Percentiles rank a stretch among this genome's conserved stretches.
These are phyloP conservation scores for Rhagophthalmus giganteus DNA, from an alignment of 2,888 invertebrate species.

Conservation along the genomic window DNA sequence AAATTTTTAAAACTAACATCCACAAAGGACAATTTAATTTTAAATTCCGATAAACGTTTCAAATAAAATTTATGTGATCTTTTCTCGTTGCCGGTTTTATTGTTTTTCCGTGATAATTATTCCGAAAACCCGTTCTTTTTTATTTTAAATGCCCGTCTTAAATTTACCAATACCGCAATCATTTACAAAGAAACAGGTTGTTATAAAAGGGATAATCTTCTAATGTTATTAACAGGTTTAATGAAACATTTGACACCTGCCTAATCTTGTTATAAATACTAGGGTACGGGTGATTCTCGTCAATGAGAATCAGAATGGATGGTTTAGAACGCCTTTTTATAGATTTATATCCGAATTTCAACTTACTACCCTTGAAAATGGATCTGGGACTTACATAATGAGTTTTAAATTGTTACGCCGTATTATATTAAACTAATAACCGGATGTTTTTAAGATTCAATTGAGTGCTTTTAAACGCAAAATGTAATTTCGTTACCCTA, in stretches of 20 bases:
- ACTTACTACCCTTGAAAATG: conserved; percentile 14
- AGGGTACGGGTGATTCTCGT: conserved; percentile 27
- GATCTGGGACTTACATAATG: conserved; percentile 13
- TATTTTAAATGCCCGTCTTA: too few species aligned
- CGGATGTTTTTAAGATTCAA: conserved; percentile 27
- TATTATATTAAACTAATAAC: conserved; percentile 23
- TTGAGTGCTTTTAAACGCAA: conserved; percentile 15
- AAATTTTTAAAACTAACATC: conserved; percentile 17
- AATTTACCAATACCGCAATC: conserved; percentile 16
- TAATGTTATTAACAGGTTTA: conserved; percentile 38
- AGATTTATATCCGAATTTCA: conserved; percentile 25
- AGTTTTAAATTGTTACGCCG: conserved; percentile 26
- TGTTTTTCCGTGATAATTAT: conserved; percentile 2
- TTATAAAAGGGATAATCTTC: conserved; percentile 29
- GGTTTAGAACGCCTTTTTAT: conserved; percentile 29
- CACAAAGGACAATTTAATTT: conserved; percentile 7
- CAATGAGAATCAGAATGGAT: conserved; percentile 22
- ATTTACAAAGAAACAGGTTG: conserved; percentile 20
- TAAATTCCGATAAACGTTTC: conserved; percentile 2
- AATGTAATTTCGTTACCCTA: conserved; percentile 18
- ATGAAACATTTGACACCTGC: conserved; percentile 43
- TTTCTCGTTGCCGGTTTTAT: conserved; percentile 3
- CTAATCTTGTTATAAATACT: conserved; percentile 41
- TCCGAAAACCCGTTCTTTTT: background rate
- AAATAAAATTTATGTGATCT: conserved; percentile 4